These are phyloP conservation scores for Palythoa grandis DNA, from an alignment of 92 coral and sea anemone species.

Conservation along the genomic window DNA sequence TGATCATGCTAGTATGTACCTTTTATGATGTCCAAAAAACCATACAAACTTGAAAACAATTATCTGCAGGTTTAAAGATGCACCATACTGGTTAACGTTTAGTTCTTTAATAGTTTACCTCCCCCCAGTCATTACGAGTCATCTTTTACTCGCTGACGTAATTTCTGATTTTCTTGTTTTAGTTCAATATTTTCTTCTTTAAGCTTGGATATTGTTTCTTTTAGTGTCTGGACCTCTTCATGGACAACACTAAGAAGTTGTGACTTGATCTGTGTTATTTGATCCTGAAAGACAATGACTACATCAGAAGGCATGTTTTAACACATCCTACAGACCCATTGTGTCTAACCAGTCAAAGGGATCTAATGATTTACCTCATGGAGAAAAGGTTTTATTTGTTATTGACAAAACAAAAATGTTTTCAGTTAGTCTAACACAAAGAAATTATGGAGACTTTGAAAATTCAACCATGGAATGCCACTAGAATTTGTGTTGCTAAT, in stretches of 20 bases:
- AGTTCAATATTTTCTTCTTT: slow-evolving; percentile 91
- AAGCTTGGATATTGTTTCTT: slow-evolving; percentile 93
- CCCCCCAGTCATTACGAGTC: slow-evolving; percentile 9
- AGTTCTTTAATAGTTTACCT: neutral
- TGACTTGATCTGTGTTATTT: slow-evolving; percentile 93
- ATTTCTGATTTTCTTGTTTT: slow-evolving; percentile 90
- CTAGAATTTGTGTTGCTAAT: no score
- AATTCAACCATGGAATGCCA: no score
- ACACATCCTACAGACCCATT: neutral
- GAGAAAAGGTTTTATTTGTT: no score
- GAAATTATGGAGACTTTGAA: no score
- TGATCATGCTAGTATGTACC: neutral
- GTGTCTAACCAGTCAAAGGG: no score
- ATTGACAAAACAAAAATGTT: no score
- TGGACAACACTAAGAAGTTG: slow-evolving; percentile 91
- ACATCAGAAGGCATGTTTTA: neutral
- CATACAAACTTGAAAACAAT: slow-evolving; percentile 15
- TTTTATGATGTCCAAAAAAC: neutral
- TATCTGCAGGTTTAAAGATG: neutral
- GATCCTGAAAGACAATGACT: slow-evolving; percentile 72
- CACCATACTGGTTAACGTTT: neutral
- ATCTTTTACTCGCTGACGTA: slow-evolving; percentile 68
- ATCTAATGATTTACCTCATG: no score
- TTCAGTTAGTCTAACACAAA: no score
- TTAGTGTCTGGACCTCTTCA: slow-evolving; percentile 96